Base-by-base conservation (phyloP, 2,888 invertebrate species). In the Cephus pygmeus region DNA sequence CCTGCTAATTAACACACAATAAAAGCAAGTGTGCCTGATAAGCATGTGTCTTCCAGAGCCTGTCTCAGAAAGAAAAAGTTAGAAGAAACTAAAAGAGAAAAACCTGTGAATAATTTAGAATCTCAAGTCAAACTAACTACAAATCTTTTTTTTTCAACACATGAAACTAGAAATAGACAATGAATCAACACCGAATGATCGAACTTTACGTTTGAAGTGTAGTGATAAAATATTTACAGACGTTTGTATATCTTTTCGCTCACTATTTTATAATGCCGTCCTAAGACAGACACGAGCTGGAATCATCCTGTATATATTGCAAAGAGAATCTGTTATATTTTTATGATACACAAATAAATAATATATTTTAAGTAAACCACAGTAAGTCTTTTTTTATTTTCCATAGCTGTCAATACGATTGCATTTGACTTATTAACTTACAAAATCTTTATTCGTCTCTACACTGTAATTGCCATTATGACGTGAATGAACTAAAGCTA, bases 71-170 rank as follows among this genome's bases (percentile, higher is more conserved):
- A 23, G 6, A 56, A 56, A 56, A 23, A 56, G 23, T 23, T 56
- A 23, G 23, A 56, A 9, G 56, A 56, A 6, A 9, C 56, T 23
- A 23, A 6, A 40, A 40, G 40, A 6, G 6, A 56, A 56, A 56
- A 56, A 15, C 9, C 56, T 23, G 23, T 56, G 23, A 56, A 56
- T 23, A 23, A 1, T 56, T 56, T 15, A 9, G 1, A 23, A 23
- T 56, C 9, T 23, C 23, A 23, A 56, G 9, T 56, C 3, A 11
- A 23, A 71, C 34, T 75, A 35, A 3, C 9, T 36, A 69, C 31
- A 75, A 69, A 75, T 56, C 15, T 78, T 76, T 75, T 35, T 75
- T 75, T 74, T 75, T 77, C 74, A 75, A 9, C 33, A 69, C 56
- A 23, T 56, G 56, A 56, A 56, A 23, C 56, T 56, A 6, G 56